These are phyloP conservation scores for Patiria miniata DNA, from an alignment of 35 echinoderm and acorn worm genomes.

Conservation along the genomic window DNA sequence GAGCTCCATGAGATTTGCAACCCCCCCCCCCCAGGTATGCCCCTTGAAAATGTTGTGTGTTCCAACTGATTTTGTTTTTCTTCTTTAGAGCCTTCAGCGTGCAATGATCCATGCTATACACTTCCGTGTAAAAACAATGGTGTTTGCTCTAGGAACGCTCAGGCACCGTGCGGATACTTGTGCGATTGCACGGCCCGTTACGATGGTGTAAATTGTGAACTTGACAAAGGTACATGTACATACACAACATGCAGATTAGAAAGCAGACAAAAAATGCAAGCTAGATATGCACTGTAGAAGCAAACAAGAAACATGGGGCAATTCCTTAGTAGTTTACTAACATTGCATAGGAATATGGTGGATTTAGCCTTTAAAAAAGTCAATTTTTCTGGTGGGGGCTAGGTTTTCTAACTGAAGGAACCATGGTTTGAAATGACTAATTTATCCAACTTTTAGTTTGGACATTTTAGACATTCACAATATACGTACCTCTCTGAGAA, in stretches of 20 bases:
- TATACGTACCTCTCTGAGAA: too few relatives aligned
- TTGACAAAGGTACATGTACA: slow-evolving; percentile 64
- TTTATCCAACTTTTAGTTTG: too few relatives aligned
- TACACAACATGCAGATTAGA: background rate
- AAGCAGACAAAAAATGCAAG: background rate
- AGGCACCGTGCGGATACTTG: slow-evolving; percentile 13
- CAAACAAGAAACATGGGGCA: background rate
- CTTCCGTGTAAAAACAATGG: slow-evolving; percentile 60
- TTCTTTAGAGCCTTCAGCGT: slow-evolving; percentile 5
- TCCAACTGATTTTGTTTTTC: background rate
- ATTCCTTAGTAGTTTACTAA: background rate
- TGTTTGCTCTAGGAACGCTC: slow-evolving; percentile 28
- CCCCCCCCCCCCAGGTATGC: background rate
- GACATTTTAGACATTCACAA: too few relatives aligned
- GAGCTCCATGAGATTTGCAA: background rate
- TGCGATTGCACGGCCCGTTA: slow-evolving; percentile 61
- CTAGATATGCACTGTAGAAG: background rate
- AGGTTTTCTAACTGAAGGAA: too few relatives aligned
- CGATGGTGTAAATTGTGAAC: slow-evolving; percentile 51
- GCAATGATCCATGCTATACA: slow-evolving; percentile 49
- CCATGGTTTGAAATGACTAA: too few relatives aligned
- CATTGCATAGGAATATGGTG: background rate
- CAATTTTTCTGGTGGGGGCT: background rate
- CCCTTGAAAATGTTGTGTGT: background rate
- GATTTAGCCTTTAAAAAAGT: background rate